phyloP scores from a whole-genome alignment of 1,140 invertebrate species.

The Bombus superbus region DNA sequence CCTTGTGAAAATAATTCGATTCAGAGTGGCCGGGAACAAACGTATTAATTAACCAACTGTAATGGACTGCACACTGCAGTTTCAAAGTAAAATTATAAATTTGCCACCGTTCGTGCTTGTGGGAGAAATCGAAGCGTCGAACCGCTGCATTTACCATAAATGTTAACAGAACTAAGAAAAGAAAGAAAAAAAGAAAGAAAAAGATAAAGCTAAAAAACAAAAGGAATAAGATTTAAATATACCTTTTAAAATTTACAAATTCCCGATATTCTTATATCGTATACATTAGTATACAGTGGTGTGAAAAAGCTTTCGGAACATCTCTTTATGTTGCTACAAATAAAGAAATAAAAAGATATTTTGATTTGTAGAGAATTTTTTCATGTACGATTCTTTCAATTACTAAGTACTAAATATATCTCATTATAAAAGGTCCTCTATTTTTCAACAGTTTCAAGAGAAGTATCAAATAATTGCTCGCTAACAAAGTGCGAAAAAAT shows the following conservation, averaged over 20 bases:
- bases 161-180: not conserved
- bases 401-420: too few species aligned
- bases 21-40: slow-evolving; percentile 21
- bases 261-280: not conserved
- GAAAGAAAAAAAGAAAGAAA: not conserved
- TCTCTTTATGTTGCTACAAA: too few species aligned
- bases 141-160: not conserved
- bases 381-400: too few species aligned
- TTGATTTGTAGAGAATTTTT: too few species aligned
- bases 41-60: slow-evolving; percentile 52
- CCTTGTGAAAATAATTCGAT: slow-evolving; percentile 49
- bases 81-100: slow-evolving; percentile 52
- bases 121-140: slow-evolving; percentile 6
- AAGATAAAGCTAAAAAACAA: not conserved
- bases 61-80: slow-evolving; percentile 25
- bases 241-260: not conserved
- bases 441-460: too few species aligned
- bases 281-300: too few species aligned
- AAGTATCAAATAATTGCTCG: too few species aligned
- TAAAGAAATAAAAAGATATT: too few species aligned
- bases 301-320: fast-evolving
- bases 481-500: too few species aligned
- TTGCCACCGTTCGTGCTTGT: not conserved
- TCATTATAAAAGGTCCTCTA: too few species aligned
- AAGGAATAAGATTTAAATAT: not conserved